Base-by-base conservation (phyloP, 1,140 invertebrate species). In the Drosophila pandora region DNA sequence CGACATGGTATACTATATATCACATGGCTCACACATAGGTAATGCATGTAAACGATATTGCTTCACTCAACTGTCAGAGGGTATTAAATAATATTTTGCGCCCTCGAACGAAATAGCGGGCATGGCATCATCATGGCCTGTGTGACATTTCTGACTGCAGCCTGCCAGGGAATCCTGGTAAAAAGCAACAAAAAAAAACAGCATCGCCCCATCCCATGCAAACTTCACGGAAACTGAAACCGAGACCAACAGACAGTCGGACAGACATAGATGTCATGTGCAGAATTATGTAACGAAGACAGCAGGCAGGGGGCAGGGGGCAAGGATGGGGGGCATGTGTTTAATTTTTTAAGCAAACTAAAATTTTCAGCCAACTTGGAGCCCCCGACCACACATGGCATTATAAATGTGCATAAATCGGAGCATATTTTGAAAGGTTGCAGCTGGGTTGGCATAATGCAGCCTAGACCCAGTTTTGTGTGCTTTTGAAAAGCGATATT, bases 41-140 rank as follows among this genome's bases (percentile, higher is more conserved):
- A 75, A 88, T 83, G 76, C 79, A 83, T 88, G 83, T 87, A 88
- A 87, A 79, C 79, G 79, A 87, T 87, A 87, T 87, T 88, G 75
- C 79, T 83, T 88, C 83, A 83, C 59, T 87, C 83, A 89, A 64
- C 75, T 88, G 84, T 88, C 83, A 79, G 76, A 67, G 67, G 84
- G 83, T 63, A 88, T 88, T 89, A 88, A 88, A 88, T 88, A 88
- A 88, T 88, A 88, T 88, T 87, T 88, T 78, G 61, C 73, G 49
- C 82, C 64, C 22, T 30, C 12, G 32, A 32, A 39, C 41, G 13
- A 37, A 12, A 10, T 22, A 37, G 7, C 30, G 43, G 48, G 65
- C 28, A 55, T 39, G 43, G 28, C 8, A 53, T 58, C 56, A 69
- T 69, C 63, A 60, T 60, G 59, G 13, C 47, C 59, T 72, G 75